A percentile compares a stretch with the other conserved stretches of the same genome.
phyloP scores from a whole-genome alignment of 1,140 invertebrate genomes.

The Homalodisca vitripennis region DNA sequence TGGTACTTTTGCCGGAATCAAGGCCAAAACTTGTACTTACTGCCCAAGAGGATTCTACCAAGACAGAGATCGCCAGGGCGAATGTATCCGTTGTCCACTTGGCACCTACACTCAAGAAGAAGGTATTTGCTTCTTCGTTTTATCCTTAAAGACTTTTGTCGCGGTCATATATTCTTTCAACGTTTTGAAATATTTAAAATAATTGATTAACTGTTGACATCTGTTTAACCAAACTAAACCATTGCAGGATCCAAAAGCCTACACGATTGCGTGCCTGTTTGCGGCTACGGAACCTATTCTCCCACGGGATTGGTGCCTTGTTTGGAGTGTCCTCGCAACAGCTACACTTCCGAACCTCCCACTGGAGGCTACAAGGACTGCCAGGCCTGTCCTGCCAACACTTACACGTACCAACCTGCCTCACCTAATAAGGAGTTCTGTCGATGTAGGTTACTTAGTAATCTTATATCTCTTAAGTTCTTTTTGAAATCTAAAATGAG shows the following conservation, averaged over 20 bases:
- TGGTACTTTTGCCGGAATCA: conserved; percentile 87
- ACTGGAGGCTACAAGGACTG: conserved; percentile 92
- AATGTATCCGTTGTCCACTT: conserved; percentile 83
- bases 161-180: background rate
- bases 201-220: background rate
- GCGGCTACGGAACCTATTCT: conserved; percentile 94
- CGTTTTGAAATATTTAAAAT: background rate
- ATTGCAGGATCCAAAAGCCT: conserved; percentile 65
- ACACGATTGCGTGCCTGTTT: conserved; percentile 86
- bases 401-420: conserved; percentile 89
- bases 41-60: conserved; percentile 92
- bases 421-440: conserved; percentile 82
- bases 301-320: conserved; percentile 93
- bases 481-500: no score
- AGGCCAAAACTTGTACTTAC: conserved; percentile 83
- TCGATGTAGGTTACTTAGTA: conserved; percentile 54
- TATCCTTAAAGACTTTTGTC: background rate
- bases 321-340: conserved; percentile 91
- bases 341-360: conserved; percentile 84
- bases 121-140: conserved; percentile 54
- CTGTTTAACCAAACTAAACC: background rate
- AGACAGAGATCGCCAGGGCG: conserved; percentile 83
- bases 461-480: no score
- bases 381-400: conserved; percentile 86
- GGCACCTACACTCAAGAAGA: conserved; percentile 91